phyloP scores from a whole-genome alignment of 2,797 vertebrate species.

The Acanthopagrus latus region DNA sequence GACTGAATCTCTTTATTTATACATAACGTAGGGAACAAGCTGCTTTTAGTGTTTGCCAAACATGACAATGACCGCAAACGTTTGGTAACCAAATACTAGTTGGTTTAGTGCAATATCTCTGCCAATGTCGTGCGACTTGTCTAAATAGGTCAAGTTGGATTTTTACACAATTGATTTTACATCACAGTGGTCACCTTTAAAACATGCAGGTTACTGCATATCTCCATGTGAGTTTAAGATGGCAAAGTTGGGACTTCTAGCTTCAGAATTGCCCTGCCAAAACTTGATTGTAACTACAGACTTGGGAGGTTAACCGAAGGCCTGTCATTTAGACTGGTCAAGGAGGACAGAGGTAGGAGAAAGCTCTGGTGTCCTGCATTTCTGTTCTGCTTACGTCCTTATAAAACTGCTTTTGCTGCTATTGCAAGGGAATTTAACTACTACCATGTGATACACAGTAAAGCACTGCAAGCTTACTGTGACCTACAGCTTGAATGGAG shows the following conservation, averaged over 20 bases:
- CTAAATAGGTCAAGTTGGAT: not conserved
- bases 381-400: not conserved
- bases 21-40: not conserved
- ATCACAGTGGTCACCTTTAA: not conserved
- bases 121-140: not conserved
- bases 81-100: constrained; percentile 6
- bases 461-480: constrained; percentile 20
- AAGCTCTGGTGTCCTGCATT: not conserved
- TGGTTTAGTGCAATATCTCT: not conserved
- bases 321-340: not conserved
- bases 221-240: not conserved
- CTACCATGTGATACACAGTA: not conserved
- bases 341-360: not conserved
- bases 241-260: not conserved
- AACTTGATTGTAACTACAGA: not conserved
- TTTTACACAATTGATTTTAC: not conserved
- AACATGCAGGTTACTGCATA: not conserved
- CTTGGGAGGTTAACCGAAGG: not conserved
- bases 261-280: not conserved
- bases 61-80: not conserved
- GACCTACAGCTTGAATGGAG: constrained; percentile 20
- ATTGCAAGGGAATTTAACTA: constrained; percentile 14
- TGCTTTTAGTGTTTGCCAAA: constrained; percentile 4
- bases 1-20: not conserved
- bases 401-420: constrained; percentile 9